A percentile compares a stretch with the other conserved stretches of the same genome.
Conservation (phyloP, 2,888 invertebrate species). For the Lasioglossum oenotherae region DNA sequence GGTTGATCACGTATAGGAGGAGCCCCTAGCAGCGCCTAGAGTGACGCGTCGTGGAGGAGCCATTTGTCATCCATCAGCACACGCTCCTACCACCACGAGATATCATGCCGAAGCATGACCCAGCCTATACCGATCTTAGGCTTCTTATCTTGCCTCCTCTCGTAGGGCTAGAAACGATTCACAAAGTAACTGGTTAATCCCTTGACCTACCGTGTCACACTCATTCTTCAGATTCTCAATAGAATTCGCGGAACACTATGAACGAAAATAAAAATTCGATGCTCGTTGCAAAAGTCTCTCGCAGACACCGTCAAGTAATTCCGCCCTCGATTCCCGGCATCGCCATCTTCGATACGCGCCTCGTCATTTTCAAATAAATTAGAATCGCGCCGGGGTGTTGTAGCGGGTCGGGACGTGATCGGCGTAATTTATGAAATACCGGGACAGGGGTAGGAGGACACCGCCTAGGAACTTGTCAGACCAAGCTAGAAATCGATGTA, state of each 20-base stretch:
- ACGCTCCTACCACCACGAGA: slow-evolving; percentile 72
- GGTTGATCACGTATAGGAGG: slow-evolving; percentile 83
- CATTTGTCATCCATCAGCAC: slow-evolving; percentile 85
- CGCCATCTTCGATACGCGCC: slow-evolving; percentile 13
- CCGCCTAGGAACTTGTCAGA: slow-evolving; percentile 37
- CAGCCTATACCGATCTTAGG: slow-evolving; percentile 65
- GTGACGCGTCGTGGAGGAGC: slow-evolving; percentile 84
- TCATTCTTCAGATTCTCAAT: background rate
- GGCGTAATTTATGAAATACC: slow-evolving; percentile 64
- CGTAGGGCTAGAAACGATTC: background rate
- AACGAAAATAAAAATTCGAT: background rate
- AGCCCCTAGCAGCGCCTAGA: slow-evolving; percentile 84
- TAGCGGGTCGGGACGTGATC: slow-evolving; percentile 55
- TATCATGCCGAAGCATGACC: slow-evolving; percentile 70
- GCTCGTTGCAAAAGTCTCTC: background rate
- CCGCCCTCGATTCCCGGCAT: slow-evolving; percentile 14
- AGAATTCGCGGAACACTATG: background rate
- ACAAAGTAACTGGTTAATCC: background rate
- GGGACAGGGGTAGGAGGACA: slow-evolving; percentile 26
- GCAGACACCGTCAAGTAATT: slow-evolving; percentile 1
- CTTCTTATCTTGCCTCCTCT: slow-evolving; percentile 58
- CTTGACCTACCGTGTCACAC: background rate
- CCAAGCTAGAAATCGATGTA: slow-evolving; percentile 50
- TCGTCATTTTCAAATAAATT: slow-evolving; percentile 64
- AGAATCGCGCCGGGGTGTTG: slow-evolving; percentile 44